Evolutionary conservation across 2,113 vertebrate species (phyloP).

Genomic region (Eretmochelys imbricata): DNA sequence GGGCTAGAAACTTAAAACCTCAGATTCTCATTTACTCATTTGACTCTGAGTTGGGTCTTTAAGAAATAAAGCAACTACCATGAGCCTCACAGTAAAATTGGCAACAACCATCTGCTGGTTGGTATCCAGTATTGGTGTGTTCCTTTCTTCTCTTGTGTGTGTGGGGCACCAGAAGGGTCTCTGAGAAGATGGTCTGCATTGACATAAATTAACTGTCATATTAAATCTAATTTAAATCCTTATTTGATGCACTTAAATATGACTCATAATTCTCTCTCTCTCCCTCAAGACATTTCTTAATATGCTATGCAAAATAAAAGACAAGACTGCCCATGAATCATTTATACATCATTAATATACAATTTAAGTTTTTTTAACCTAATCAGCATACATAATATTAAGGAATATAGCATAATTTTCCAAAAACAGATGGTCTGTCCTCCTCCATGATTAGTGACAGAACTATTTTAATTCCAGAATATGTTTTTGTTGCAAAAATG

Average conservation of each 20-base stretch:
- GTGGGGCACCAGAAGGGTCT: background rate
- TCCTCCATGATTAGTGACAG: background rate
- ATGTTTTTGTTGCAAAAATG: background rate
- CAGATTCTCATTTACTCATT: conserved; percentile 7
- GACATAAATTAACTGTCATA: background rate
- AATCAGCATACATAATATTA: background rate
- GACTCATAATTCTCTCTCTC: conserved; percentile 20
- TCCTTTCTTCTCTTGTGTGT: conserved; percentile 15
- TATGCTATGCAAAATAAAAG: conserved; percentile 33
- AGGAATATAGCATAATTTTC: background rate
- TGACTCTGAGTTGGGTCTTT: conserved; percentile 20
- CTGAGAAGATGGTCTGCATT: background rate
- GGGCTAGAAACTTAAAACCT: background rate
- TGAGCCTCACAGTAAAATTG: background rate
- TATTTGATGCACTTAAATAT: conserved; percentile 20
- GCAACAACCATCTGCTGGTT: background rate
- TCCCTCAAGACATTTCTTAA: conserved; percentile 15
- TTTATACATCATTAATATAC: background rate
- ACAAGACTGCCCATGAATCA: background rate
- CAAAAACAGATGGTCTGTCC: background rate
- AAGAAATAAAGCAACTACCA: background rate
- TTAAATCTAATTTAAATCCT: conserved; percentile 37
- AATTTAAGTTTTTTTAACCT: conserved; percentile 15
- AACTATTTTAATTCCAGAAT: conserved; percentile 8
- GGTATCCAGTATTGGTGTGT: background rate